phyloP scores from a whole-genome alignment of 2,797 vertebrate genomes.

The Steatocranus sp. region DNA sequence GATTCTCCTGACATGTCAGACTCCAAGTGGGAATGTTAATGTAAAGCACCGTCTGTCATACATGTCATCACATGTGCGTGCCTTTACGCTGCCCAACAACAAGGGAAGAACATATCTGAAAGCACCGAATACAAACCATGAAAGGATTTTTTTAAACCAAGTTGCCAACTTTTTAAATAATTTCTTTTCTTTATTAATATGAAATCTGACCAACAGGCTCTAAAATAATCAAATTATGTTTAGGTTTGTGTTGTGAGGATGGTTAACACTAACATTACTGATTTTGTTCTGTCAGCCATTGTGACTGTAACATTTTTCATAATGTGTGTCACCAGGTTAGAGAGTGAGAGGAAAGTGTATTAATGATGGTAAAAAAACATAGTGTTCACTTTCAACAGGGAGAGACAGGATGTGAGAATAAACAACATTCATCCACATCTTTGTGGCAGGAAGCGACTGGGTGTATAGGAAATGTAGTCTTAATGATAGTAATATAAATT shows the following conservation, averaged over 20 bases:
- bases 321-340: background rate
- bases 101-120: background rate
- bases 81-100: no score
- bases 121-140: background rate
- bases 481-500: background rate
- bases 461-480: background rate
- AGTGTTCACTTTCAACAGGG: background rate
- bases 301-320: background rate
- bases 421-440: background rate
- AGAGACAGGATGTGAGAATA: background rate
- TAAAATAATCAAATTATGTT: background rate
- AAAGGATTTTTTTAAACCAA: background rate
- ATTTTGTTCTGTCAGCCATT: background rate
- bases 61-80: fast-evolving
- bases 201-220: background rate
- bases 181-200: background rate
- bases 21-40: background rate
- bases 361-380: background rate
- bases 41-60: background rate
- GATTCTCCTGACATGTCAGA: fast-evolving
- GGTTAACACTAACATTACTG: background rate
- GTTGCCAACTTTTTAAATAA: background rate
- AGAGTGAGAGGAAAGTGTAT: background rate
- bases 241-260: background rate
- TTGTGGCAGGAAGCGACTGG: background rate